Percentiles rank a stretch among this genome's conserved stretches.
Conservation (phyloP, 2,888 invertebrate genomes). For the Tholera decimalis region DNA sequence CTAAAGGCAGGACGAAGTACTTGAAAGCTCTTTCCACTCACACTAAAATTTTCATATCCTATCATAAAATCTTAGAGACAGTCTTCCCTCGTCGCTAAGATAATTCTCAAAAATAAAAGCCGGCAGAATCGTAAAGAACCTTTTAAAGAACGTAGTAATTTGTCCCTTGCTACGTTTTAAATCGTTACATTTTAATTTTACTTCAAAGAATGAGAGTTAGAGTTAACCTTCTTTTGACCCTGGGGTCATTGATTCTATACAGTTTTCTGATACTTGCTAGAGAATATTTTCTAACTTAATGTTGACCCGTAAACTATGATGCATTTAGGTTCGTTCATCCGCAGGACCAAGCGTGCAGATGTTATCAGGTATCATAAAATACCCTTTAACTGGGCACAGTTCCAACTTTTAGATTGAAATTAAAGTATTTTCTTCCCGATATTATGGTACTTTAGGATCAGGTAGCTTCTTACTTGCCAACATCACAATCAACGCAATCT, state of each 20-base stretch:
- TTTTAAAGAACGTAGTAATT: slow-evolving; percentile 67
- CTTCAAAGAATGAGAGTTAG: slow-evolving; percentile 22
- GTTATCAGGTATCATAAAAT: slow-evolving; percentile 33
- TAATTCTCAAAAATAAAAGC: slow-evolving; percentile 76
- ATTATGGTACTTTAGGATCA: slow-evolving; percentile 5
- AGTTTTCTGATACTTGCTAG: slow-evolving; percentile 11
- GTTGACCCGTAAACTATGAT: background rate
- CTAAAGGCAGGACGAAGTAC: slow-evolving; percentile 37
- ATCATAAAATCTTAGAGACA: slow-evolving; percentile 75
- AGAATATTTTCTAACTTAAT: slow-evolving; percentile 5
- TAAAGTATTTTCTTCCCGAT: slow-evolving; percentile 28
- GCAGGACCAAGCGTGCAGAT: slow-evolving; percentile 7
- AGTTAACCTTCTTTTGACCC: slow-evolving; percentile 1
- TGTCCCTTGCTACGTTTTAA: slow-evolving; percentile 49
- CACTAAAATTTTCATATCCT: slow-evolving; percentile 78
- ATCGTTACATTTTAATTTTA: slow-evolving; percentile 53
- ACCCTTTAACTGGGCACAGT: slow-evolving; percentile 21
- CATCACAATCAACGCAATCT: background rate
- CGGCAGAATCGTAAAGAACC: slow-evolving; percentile 72
- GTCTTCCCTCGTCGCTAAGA: slow-evolving; percentile 72
- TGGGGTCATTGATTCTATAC: background rate
- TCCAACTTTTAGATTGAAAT: slow-evolving; percentile 39
- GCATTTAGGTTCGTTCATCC: background rate
- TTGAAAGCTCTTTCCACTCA: slow-evolving; percentile 60
- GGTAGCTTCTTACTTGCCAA: background rate